Evolutionary conservation across 2,888 invertebrate genomes (phyloP).

Genomic region (Creontiades dilutus): DNA sequence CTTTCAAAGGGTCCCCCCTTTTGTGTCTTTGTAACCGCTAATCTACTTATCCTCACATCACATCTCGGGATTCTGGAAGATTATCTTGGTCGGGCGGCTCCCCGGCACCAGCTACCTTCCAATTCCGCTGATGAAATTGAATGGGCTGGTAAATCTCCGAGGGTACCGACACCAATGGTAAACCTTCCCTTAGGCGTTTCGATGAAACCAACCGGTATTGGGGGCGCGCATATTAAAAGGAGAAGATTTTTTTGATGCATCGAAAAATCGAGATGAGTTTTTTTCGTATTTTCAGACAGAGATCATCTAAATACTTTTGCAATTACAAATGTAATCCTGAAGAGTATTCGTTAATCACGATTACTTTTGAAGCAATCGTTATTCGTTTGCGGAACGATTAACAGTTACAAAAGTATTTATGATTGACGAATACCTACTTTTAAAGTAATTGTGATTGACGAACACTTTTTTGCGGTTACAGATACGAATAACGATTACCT

Average conservation of each 20-base stretch:
- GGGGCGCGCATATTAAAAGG: conserved; percentile 5
- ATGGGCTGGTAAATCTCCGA: conserved; percentile 6
- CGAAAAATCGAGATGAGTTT: not conserved
- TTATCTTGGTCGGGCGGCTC: conserved; percentile 22
- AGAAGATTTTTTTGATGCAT: not conserved
- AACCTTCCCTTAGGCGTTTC: conserved; percentile 26
- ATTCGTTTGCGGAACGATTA: too few species aligned
- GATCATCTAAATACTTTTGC: too few species aligned
- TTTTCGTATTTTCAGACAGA: not conserved
- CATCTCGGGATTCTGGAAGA: not conserved
- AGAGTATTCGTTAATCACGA: too few species aligned
- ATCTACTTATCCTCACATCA: conserved; percentile 37
- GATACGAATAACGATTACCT: too few species aligned
- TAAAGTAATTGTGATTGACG: too few species aligned
- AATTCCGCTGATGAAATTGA: conserved; percentile 4
- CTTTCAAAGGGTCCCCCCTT: conserved; percentile 8
- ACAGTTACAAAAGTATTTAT: too few species aligned
- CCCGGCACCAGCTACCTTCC: not conserved
- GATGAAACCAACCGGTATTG: not conserved
- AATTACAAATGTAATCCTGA: too few species aligned
- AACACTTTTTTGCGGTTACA: too few species aligned
- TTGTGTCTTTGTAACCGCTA: conserved; percentile 53
- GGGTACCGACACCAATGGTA: not conserved
- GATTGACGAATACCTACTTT: too few species aligned
- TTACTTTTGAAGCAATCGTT: too few species aligned